phyloP scores from a whole-genome alignment of 2,888 invertebrate genomes.

The Morpho achilles region DNA sequence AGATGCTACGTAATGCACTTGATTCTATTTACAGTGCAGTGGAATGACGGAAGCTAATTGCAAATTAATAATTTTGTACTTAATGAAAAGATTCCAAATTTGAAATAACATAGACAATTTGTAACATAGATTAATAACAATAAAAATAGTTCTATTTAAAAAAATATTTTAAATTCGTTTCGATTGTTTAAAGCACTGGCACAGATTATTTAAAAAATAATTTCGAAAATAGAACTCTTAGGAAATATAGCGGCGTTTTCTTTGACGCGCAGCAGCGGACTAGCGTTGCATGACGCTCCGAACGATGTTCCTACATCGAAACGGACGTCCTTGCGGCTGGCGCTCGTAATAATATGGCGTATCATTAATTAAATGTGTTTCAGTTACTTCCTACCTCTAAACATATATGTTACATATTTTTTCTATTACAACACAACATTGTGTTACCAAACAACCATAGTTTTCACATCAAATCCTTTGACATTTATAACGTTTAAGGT shows the following conservation, averaged over 20 bases:
- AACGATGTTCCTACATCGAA: conserved; percentile 13
- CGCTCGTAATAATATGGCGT: conserved; percentile 7
- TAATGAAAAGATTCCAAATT: conserved; percentile 1
- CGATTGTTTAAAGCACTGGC: too few species aligned
- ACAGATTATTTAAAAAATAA: too few species aligned
- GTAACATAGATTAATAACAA: too few species aligned
- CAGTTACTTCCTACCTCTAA: conserved; percentile 25
- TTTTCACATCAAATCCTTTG: not conserved
- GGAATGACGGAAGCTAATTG: not conserved
- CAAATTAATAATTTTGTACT: too few species aligned
- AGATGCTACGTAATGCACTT: conserved; percentile 7
- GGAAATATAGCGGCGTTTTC: conserved; percentile 8
- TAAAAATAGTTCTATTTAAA: too few species aligned
- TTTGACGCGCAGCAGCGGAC: conserved; percentile 17
- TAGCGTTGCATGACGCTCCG: conserved; percentile 10
- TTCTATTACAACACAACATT: too few species aligned
- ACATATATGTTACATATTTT: not conserved
- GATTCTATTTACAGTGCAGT: conserved; percentile 7
- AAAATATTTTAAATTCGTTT: too few species aligned
- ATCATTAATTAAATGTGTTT: conserved; percentile 27
- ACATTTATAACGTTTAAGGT: not conserved
- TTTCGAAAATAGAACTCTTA: too few species aligned
- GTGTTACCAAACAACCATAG: too few species aligned
- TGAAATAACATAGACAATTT: not conserved
- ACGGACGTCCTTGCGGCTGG: conserved; percentile 24